Evolutionary conservation across 2,888 invertebrate genomes (phyloP).

Genomic region (Dicranocentrus wangi): DNA sequence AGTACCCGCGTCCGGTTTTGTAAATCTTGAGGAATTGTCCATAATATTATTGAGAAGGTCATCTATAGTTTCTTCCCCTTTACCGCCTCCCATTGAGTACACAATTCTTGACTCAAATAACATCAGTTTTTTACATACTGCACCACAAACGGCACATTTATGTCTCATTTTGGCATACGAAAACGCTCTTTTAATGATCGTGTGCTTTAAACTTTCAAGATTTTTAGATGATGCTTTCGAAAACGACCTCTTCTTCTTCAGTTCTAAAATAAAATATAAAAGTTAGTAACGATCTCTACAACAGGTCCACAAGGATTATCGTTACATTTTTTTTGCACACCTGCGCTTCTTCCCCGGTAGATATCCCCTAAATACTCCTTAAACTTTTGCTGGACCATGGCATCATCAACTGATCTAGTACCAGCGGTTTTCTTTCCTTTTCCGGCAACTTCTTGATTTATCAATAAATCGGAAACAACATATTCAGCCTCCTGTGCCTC

Average conservation of each 20-base stretch:
- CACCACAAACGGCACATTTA: constrained; percentile 69
- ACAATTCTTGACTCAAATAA: constrained; percentile 71
- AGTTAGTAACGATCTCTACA: not conserved
- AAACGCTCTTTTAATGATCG: constrained; percentile 66
- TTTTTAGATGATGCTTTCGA: constrained; percentile 58
- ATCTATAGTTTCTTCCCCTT: constrained; percentile 23
- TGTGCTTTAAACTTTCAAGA: constrained; percentile 67
- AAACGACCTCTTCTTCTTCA: not conserved
- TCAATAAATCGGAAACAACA: constrained; percentile 74
- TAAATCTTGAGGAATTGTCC: not conserved
- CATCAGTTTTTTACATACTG: constrained; percentile 64
- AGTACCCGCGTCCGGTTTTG: constrained; percentile 31
- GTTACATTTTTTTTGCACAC: too few species aligned
- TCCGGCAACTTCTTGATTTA: constrained; percentile 24
- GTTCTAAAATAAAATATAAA: not conserved
- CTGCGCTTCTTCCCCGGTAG: not conserved
- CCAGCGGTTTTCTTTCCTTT: not conserved
- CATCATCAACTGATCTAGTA: constrained; percentile 26
- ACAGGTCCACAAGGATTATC: too few species aligned
- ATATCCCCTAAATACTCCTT: constrained; percentile 45
- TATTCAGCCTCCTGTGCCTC: constrained; percentile 82
- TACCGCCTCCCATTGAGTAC: constrained; percentile 56
- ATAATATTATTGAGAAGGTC: constrained; percentile 25
- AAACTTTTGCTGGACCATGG: constrained; percentile 54
- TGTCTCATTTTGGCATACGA: constrained; percentile 64